A percentile compares a stretch with the other conserved stretches of the same genome.
Conservation (phyloP, 2,888 invertebrate species). For the Drosophila suboccidentalis region DNA sequence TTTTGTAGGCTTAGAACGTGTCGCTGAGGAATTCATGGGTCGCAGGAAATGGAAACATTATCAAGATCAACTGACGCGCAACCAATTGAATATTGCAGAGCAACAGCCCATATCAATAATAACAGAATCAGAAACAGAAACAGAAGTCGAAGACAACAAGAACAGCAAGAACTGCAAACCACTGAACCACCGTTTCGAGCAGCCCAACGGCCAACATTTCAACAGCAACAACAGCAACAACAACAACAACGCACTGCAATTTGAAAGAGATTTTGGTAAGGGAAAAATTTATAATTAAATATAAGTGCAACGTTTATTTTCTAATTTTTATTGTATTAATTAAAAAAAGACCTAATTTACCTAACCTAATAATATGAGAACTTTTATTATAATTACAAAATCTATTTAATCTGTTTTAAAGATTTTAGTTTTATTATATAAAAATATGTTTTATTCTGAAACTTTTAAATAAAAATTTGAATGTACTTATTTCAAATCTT, state of each 20-base stretch:
- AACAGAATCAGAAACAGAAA: conserved; percentile 41
- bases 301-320: too few species aligned
- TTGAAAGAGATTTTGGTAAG: conserved; percentile 68
- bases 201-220: conserved; percentile 60
- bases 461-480: too few species aligned
- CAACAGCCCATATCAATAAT: conserved; percentile 77
- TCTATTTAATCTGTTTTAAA: too few species aligned
- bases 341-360: too few species aligned
- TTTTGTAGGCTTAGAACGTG: conserved; percentile 94
- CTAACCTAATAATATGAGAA: too few species aligned
- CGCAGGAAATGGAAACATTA: conserved; percentile 98
- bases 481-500: too few species aligned
- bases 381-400: too few species aligned
- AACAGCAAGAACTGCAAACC: conserved; percentile 55
- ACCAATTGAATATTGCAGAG: conserved; percentile 84
- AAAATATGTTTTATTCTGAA: too few species aligned
- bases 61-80: conserved; percentile 90
- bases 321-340: too few species aligned
- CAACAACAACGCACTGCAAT: conserved; percentile 44
- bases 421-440: too few species aligned
- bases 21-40: conserved; percentile 98
- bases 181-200: conserved; percentile 70
- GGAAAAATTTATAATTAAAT: too few species aligned
- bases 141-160: conserved; percentile 38
- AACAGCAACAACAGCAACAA: conserved; percentile 44